Percentiles rank a stretch among this genome's conserved stretches.
These are phyloP conservation scores for Dryas iulia DNA, from an alignment of 1,140 invertebrate genomes.

Conservation along the genomic window DNA sequence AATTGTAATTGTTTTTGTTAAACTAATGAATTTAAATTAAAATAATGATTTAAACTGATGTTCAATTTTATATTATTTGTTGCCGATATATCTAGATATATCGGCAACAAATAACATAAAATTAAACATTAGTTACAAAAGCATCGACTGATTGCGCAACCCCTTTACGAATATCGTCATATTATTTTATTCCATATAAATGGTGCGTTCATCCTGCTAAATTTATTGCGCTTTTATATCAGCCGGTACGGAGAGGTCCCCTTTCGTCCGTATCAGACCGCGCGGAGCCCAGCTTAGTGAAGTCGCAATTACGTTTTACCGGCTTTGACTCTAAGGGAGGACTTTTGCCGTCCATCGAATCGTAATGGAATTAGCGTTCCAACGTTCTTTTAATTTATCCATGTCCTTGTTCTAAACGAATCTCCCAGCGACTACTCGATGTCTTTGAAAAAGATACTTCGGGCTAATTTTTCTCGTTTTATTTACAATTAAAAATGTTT, in stretches of 20 bases:
- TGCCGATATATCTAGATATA: no score
- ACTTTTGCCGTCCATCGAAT: slow-evolving; percentile 78
- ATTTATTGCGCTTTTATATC: slow-evolving; percentile 80
- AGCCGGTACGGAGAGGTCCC: slow-evolving; percentile 74
- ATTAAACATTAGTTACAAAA: no score
- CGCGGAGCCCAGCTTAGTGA: slow-evolving; percentile 76
- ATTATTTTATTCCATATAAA: slow-evolving; percentile 67
- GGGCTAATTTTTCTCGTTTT: neutral
- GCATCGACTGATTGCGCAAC: slow-evolving; percentile 31
- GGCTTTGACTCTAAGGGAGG: slow-evolving; percentile 74
- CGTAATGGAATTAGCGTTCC: slow-evolving; percentile 78
- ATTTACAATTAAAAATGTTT: neutral
- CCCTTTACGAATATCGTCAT: slow-evolving; percentile 62
- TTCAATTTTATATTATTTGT: no score
- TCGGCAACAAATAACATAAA: no score
- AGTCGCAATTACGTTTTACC: slow-evolving; percentile 79
- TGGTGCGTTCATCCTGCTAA: slow-evolving; percentile 79
- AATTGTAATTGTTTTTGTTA: no score
- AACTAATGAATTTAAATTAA: no score
- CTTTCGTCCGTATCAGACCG: slow-evolving; percentile 73
- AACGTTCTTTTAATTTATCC: slow-evolving; percentile 73
- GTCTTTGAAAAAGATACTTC: slow-evolving; percentile 1
- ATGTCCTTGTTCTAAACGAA: slow-evolving; percentile 68
- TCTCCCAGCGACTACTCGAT: slow-evolving; percentile 38
- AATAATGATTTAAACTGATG: no score